Evolutionary conservation across 2,797 vertebrate species (phyloP), one percentile per base, ranked within the genome.

Genomic region (Avahi laniger): DNA sequence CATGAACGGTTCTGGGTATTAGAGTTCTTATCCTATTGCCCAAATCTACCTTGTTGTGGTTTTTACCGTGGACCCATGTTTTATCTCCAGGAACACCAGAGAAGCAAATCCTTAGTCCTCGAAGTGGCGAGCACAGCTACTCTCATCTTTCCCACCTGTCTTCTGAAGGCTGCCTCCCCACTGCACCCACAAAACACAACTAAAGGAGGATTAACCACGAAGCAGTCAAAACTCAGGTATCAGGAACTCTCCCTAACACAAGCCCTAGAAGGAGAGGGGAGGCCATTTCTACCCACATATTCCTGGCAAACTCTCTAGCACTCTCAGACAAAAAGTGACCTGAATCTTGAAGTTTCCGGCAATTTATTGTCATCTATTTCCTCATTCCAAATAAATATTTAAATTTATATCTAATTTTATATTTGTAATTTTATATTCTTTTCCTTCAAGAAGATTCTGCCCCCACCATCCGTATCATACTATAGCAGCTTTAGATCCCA

Each of bases 341-440:
- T 11, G 13, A 81, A 38, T 85, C 38, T 61, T 38, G 4, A 65
- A 70, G 30, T 0, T 26, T 38, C 52, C 0, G 9, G 4, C 20
- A 17, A 50, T 52, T 59, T 20, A 3, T 52, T 82, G 69, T 46
- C 43, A 76, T 61, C 18, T 52, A 41, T 57, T 72, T 85, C 18
- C 18, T 52, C 52, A 61, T 52, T 96, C 24, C 67, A 89, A 93
- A 85, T 79, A 81, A 96, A 59, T 38, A 69, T 35, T 83, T 24
- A 87, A 52, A 87, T 75, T 67, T 38, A 67, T 41, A 69, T 61
- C 33, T 15, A 83, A 69, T 69, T 78, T 14, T 43, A 24, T 50
- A 67, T 41, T 59, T 38, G 4, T 81, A 17, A 69, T 30, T 92
- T 76, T 26, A 26, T 28, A 57, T 38, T 43, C 15, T 67, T 93